Base-by-base conservation (phyloP, 2,797 vertebrate genomes). In the Forpus xanthops region DNA sequence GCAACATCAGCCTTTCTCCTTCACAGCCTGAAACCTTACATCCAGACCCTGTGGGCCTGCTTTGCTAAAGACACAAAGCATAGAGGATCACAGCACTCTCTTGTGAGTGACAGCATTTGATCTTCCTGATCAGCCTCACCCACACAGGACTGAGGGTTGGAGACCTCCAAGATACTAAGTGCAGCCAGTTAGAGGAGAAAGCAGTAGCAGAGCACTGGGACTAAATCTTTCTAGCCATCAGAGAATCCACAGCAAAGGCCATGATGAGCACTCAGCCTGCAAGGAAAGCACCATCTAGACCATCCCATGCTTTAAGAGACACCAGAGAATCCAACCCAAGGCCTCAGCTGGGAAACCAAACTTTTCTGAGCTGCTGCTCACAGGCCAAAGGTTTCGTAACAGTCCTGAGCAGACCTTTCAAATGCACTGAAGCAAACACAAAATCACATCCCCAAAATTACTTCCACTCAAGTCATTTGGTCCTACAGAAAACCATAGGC, bases 401-500 rank as follows among this genome's bases (percentile, higher is more conserved):
- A 77, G 78, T 33, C 45, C 62, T 65, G 75, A 80, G 56, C 65
- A 92, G 61, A 85, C 53, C 42, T 85, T 78, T 89, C 25, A 55
- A 87, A 87, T 0, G 45, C 86, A 85, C 11, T 77, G 92, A 83
- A 89, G 75, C 72, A 95, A 78, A 66, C 13, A 39, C 44, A 83
- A 96, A 96, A 78, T 70, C 58, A 74, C 49, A 60, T 85, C 39
- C 68, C 80, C 83, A 42, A 62, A 87, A 91, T 93, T 77, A 87
- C 35, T 95, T 96, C 92, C 85, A 82, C 86, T 94, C 35, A 89
- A 93, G 55, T 85, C 62, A 62, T 72, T 49, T 77, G 85, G 53
- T 42, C 41, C n/a, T 74, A 21, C 19, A 44, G 78, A 85, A 50
- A 73, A 80, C 65, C 82, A 66, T 15, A 27, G 75, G 66, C 55